Conservation (phyloP, 2,888 invertebrate species). For the Xanthia togata region DNA sequence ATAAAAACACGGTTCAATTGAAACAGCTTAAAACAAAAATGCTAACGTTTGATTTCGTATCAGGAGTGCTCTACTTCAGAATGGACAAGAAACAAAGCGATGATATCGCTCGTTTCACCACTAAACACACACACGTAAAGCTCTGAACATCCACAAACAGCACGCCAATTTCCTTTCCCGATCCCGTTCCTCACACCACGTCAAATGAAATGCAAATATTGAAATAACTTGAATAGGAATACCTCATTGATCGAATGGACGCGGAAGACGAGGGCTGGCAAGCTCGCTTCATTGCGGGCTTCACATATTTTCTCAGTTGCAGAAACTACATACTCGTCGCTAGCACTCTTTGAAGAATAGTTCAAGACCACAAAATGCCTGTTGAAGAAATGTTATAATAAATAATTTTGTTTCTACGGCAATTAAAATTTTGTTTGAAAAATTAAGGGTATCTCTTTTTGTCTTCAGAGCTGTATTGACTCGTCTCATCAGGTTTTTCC, state of each 20-base stretch:
- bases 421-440: background rate
- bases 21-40: background rate
- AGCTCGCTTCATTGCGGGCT: constrained; percentile 70
- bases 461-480: background rate
- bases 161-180: constrained; percentile 16
- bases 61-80: background rate
- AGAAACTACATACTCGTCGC: constrained; percentile 70
- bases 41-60: background rate
- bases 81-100: background rate
- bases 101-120: background rate
- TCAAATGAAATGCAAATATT: constrained; percentile 62
- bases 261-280: constrained; percentile 71
- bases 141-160: background rate
- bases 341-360: constrained; percentile 61
- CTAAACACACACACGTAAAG: background rate
- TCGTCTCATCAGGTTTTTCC: background rate
- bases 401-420: background rate
- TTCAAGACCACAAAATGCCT: constrained; percentile 65
- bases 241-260: constrained; percentile 67
- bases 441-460: background rate
- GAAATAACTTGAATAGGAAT: constrained; percentile 55
- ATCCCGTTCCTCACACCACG: constrained; percentile 3
- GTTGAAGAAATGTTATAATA: background rate
- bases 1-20: background rate
- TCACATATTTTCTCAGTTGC: constrained; percentile 72